Evolutionary conservation across 2,888 invertebrate genomes (phyloP).

Genomic region (Melanostoma scalare): DNA sequence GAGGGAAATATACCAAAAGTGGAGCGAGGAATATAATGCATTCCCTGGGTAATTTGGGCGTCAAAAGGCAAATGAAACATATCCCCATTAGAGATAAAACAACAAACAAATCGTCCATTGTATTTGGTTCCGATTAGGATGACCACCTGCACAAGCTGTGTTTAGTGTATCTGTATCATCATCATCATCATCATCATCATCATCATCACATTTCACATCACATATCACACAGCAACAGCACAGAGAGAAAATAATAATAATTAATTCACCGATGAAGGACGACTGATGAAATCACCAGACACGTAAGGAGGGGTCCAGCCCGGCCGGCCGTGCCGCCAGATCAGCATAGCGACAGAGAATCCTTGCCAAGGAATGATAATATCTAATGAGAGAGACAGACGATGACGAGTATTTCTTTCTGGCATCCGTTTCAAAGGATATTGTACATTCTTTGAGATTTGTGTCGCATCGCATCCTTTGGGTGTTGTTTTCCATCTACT

Average conservation of each 20-base stretch:
- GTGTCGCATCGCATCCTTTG: constrained; percentile 67
- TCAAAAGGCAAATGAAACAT: constrained; percentile 54
- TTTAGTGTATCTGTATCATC: background rate
- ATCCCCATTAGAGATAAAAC: constrained; percentile 10
- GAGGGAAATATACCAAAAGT: constrained; percentile 6
- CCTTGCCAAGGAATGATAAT: constrained; percentile 24
- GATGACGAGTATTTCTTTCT: constrained; percentile 49
- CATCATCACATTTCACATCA: background rate
- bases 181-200: background rate
- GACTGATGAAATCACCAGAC: constrained; percentile 18
- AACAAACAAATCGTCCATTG: constrained; percentile 48
- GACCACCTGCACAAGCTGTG: constrained; percentile 33
- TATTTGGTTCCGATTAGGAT: constrained; percentile 47
- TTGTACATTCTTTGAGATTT: constrained; percentile 65
- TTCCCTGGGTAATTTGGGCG: constrained; percentile 33
- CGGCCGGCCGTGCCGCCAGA: background rate
- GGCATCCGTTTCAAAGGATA: constrained; percentile 64
- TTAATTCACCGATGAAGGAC: constrained; percentile 61
- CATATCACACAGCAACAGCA: background rate
- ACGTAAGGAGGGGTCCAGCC: background rate
- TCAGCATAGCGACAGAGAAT: constrained; percentile 8
- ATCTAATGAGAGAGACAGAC: constrained; percentile 38
- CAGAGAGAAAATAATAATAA: constrained; percentile 37
- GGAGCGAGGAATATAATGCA: constrained; percentile 15
- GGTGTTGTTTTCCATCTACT: constrained; percentile 64